These are phyloP conservation scores for Caenorhabditis briggsae DNA, from an alignment of 1,140 invertebrate genomes.

Conservation along the genomic window DNA sequence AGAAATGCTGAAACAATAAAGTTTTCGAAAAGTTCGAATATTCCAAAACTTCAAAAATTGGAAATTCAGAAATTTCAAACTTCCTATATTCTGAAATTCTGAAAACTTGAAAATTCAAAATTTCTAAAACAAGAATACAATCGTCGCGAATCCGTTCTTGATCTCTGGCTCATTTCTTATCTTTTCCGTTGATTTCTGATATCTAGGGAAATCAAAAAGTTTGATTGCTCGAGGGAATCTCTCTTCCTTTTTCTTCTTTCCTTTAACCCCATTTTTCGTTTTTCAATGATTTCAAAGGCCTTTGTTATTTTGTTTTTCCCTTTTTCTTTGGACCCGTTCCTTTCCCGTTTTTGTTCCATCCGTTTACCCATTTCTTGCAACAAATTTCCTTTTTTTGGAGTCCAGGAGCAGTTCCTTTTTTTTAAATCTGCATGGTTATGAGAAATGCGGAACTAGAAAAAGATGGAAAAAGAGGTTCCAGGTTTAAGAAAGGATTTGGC, in stretches of 20 bases:
- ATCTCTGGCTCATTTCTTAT: not conserved
- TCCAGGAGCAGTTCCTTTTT: no score
- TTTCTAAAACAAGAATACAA: not conserved
- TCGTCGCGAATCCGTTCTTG: no score
- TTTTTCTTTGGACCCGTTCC: not conserved
- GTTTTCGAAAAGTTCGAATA: no score
- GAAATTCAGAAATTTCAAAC: no score
- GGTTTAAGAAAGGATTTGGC: no score
- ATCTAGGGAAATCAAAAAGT: not conserved
- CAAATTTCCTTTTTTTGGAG: not conserved
- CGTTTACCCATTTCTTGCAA: not conserved
- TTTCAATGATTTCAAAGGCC: not conserved
- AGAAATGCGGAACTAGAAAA: no score
- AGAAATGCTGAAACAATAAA: no score
- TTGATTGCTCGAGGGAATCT: slow-evolving; percentile 27
- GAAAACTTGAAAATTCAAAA: no score
- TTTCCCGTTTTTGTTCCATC: not conserved
- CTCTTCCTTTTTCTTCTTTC: not conserved
- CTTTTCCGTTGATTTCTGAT: not conserved
- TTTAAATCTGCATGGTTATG: no score
- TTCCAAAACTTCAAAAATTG: no score
- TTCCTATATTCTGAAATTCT: no score
- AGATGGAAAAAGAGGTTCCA: no score
- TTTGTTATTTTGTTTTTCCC: slow-evolving; percentile 23
- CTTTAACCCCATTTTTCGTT: not conserved